phyloP scores from a whole-genome alignment of 1,140 invertebrate species.

The Drosophila watanabei region DNA sequence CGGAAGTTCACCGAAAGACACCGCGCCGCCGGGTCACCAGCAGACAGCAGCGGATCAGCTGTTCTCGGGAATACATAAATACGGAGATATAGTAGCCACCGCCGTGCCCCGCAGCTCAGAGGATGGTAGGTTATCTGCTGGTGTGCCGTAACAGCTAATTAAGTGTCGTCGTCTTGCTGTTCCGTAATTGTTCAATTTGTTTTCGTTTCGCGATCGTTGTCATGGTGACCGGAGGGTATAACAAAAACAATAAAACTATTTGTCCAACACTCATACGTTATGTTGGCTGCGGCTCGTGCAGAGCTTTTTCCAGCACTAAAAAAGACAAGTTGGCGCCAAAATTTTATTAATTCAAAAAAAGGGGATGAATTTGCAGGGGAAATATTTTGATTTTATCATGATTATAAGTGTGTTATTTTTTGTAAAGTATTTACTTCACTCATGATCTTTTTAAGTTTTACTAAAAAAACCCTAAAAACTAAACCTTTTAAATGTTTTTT shows the following conservation, averaged over 20 bases:
- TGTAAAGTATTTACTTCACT: background rate
- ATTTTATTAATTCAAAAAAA: background rate
- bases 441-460: too few relatives aligned
- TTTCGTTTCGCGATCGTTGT: constrained; percentile 47
- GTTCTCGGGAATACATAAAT: background rate
- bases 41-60: constrained; percentile 8
- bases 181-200: constrained; percentile 30
- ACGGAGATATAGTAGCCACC: background rate
- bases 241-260: background rate
- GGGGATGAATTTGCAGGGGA: background rate
- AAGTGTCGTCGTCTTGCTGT: constrained; percentile 29
- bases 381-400: background rate
- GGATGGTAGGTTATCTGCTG: constrained; percentile 43
- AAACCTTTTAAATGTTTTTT: too few relatives aligned
- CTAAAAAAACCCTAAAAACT: too few relatives aligned
- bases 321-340: constrained; percentile 8
- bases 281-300: constrained; percentile 3
- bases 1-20: constrained; percentile 16
- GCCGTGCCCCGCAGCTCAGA: background rate
- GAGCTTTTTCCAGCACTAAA: constrained; percentile 32
- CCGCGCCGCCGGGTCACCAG: constrained; percentile 3
- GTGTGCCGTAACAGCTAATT: constrained; percentile 49
- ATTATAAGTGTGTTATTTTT: background rate
- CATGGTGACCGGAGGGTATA: constrained; percentile 3
- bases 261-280: constrained; percentile 18